These are phyloP conservation scores for Drosophila pachea DNA, from an alignment of 1,140 invertebrate genomes.

Conservation along the genomic window DNA sequence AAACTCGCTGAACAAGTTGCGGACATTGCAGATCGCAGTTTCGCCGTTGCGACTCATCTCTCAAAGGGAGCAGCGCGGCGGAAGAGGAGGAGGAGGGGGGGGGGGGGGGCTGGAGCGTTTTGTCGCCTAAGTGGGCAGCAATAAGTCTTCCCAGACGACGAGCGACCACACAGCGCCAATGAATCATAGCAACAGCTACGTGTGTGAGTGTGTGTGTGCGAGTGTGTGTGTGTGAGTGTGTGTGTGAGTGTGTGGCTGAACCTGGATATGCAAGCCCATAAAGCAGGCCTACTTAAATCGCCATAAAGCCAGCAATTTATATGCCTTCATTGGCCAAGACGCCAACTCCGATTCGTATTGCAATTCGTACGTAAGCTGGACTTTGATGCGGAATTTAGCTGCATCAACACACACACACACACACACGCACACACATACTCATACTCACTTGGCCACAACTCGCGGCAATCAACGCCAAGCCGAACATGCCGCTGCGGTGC, in stretches of 20 bases:
- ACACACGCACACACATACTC: no score
- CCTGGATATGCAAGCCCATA: constrained; percentile 43
- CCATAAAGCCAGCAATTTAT: constrained; percentile 78
- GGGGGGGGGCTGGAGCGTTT: constrained; percentile 43
- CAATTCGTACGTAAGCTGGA: constrained; percentile 12
- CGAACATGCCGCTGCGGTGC: constrained; percentile 72
- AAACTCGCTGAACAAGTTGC: constrained; percentile 57
- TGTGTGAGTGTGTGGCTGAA: not conserved
- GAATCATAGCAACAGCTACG: constrained; percentile 52
- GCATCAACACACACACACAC: no score
- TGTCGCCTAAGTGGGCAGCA: constrained; percentile 73
- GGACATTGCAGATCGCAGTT: constrained; percentile 38
- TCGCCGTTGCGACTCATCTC: not conserved
- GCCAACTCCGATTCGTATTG: not conserved
- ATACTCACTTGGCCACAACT: constrained; percentile 4
- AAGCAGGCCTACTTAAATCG: constrained; percentile 78
- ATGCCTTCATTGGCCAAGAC: constrained; percentile 48
- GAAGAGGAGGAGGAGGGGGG: not conserved
- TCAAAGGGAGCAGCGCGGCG: not conserved
- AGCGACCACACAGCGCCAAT: constrained; percentile 66
- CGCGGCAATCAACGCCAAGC: constrained; percentile 49
- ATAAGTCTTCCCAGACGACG: constrained; percentile 55
- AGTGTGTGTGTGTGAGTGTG: constrained; percentile 1
- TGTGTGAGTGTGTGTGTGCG: constrained; percentile 14
- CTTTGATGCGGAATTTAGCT: not conserved